Base-by-base conservation (phyloP, 1,140 invertebrate genomes). In the Theocolax elegans region DNA sequence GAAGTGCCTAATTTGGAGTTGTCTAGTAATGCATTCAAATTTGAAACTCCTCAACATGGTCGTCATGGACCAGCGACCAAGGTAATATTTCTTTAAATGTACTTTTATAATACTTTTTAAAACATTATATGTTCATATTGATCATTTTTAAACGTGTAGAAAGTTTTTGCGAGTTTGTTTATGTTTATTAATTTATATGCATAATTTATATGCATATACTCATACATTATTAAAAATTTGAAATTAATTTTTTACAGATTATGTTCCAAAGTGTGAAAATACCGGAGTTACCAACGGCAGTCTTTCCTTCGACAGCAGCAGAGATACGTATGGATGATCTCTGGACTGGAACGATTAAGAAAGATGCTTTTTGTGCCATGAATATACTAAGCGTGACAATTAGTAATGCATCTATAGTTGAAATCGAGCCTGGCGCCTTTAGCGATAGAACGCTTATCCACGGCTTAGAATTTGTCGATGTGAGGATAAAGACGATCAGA, bases 291-390 rank as follows among this genome's bases (percentile, higher is more conserved):
- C 89, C 90, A 23, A 79, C 80, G 12, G 85, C 86, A 58, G 87
- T 89, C 0, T 93, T 94, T 73, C 88, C 89, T 29, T 91, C 91
- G 1, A 88, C 87, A 1, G 86, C 89, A 8, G 88, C 89, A 0
- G 87, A 89, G 53, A 86, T 94, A 42, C 82, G 81, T 13, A 87
- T 94, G 79, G 83, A 87, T 38, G 82, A 88, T 64, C 86, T 90
- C 15, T 81, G 84, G 70, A 88, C 91, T 2, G 80, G 83, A 23
- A 82, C 80, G 2, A 88, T 93, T 17, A 82, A 84, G 2, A 80
- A 85, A 35, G 86, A 89, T 8, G 91, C 92, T 1, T 93, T 94
- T 76, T 88, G 87, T 42, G 89, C 91, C 0, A 88, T 89, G 67
- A 87, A 87, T 29, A 89, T 92, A 58, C 87, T 87, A 69, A 84